phyloP scores from a whole-genome alignment of 2,113 vertebrate genomes.

The Caracal caracal region DNA sequence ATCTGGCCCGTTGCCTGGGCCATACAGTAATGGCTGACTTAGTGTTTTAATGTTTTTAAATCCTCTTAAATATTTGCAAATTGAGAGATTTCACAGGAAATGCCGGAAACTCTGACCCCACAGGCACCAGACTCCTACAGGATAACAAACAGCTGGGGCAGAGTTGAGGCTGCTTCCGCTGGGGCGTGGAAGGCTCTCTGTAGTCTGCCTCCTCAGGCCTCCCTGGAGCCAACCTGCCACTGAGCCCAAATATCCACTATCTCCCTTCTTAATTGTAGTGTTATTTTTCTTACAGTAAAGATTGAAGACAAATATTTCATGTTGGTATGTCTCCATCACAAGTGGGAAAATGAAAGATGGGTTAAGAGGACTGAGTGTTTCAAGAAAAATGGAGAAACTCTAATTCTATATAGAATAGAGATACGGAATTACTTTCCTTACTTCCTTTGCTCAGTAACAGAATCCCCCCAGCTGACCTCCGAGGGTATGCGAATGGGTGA shows the following conservation, averaged over 20 bases:
- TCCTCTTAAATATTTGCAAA: not conserved
- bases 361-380: not conserved
- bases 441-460: not conserved
- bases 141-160: not conserved
- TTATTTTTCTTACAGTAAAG: not conserved
- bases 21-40: not conserved
- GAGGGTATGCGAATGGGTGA: not conserved
- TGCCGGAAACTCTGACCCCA: not conserved
- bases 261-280: not conserved
- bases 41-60: not conserved
- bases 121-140: not conserved
- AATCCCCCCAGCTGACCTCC: not conserved
- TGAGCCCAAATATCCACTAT: not conserved
- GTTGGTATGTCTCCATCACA: not conserved
- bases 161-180: fast-evolving
- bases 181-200: not conserved
- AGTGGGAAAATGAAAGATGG: not conserved
- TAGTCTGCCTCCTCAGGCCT: not conserved
- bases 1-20: not conserved
- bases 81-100: conserved; percentile 1
- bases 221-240: not conserved
- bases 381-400: not conserved
- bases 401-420: not conserved
- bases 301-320: not conserved
- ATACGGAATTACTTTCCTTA: not conserved